phyloP scores from a whole-genome alignment of 1,140 invertebrate species.

The Tetraneura akinire region DNA sequence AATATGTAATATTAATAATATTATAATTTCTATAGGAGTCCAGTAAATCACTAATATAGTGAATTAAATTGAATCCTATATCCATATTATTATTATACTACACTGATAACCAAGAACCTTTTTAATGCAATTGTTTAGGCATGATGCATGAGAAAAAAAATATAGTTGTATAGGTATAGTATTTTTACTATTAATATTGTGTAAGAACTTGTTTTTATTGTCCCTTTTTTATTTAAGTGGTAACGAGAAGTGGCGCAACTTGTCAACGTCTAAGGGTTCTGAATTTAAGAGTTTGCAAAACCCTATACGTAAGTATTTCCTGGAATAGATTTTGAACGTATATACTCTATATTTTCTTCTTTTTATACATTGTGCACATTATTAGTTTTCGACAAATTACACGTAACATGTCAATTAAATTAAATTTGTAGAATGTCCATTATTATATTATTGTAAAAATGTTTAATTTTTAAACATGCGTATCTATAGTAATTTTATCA shows the following conservation, averaged over 20 bases:
- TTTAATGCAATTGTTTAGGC: slow-evolving; percentile 19
- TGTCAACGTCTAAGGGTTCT: slow-evolving; percentile 35
- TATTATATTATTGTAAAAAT: too few species aligned
- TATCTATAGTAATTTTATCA: too few species aligned
- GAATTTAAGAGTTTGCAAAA: slow-evolving; percentile 38
- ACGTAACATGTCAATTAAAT: too few species aligned
- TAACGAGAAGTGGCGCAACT: slow-evolving; percentile 40
- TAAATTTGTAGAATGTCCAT: too few species aligned
- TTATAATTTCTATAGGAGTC: too few species aligned
- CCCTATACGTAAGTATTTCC: slow-evolving; percentile 33
- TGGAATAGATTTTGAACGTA: neutral
- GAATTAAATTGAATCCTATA: neutral
- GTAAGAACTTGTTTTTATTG: slow-evolving; percentile 40
- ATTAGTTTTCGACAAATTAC: slow-evolving; percentile 34
- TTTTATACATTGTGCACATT: slow-evolving; percentile 16
- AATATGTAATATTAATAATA: too few species aligned
- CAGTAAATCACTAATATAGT: neutral
- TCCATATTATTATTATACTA: neutral
- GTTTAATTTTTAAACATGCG: too few species aligned
- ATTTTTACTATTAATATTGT: too few species aligned
- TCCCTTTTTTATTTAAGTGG: slow-evolving; percentile 34
- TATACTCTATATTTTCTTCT: neutral
- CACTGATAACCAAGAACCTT: too few species aligned
- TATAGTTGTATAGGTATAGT: too few species aligned
- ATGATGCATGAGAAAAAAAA: too few species aligned